These are phyloP conservation scores for Griposia aprilina DNA, from an alignment of 2,888 invertebrate species.

Conservation along the genomic window DNA sequence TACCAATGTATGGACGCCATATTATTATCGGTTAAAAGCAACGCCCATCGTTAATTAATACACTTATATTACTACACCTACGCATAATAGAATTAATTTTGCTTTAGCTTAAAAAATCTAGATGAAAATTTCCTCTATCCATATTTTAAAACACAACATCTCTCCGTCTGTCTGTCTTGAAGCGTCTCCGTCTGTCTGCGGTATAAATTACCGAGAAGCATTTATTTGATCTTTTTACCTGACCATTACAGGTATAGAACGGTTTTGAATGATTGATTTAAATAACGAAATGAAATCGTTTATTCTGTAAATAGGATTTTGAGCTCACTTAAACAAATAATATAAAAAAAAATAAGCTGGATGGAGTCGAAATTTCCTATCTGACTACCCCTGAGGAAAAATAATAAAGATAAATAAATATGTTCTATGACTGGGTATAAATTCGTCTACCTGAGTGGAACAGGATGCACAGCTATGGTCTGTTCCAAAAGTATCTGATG, in stretches of 20 bases:
- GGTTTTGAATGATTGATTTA: too few species aligned
- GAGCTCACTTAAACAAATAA: not conserved
- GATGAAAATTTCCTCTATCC: not conserved
- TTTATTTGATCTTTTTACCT: not conserved
- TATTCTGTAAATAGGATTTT: not conserved
- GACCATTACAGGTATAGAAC: too few species aligned
- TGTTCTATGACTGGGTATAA: not conserved
- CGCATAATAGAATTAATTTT: not conserved
- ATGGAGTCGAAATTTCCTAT: not conserved
- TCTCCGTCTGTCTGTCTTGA: not conserved
- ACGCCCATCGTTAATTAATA: not conserved
- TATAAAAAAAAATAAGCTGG: not conserved
- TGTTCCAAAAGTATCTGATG: not conserved
- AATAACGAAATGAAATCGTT: not conserved
- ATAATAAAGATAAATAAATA: not conserved
- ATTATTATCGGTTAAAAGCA: not conserved
- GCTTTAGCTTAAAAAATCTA: not conserved
- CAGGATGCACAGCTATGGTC: not conserved
- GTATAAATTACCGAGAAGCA: not conserved
- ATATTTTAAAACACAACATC: not conserved
- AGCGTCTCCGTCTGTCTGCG: not conserved
- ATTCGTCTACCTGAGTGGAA: not conserved
- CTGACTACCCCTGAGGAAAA: not conserved
- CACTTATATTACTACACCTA: not conserved
- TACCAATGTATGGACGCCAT: not conserved